Percentiles rank a stretch among this genome's conserved stretches.
Conservation (phyloP, 2,888 invertebrate species). For the Lasioglossum malachurum region DNA sequence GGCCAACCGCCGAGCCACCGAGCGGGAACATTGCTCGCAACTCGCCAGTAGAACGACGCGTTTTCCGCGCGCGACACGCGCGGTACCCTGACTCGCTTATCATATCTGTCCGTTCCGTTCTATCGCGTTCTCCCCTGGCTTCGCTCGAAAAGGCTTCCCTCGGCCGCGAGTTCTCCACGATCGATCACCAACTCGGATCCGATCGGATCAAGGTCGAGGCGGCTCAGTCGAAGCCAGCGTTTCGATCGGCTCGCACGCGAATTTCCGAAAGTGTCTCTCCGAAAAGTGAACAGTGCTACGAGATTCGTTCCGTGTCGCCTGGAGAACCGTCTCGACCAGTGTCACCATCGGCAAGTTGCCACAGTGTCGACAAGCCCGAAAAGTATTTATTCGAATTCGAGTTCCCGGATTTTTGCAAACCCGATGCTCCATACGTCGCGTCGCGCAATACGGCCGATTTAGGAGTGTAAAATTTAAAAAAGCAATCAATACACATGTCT, state of each 20-base stretch:
- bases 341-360: slow-evolving; percentile 19
- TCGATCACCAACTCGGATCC: slow-evolving; percentile 36
- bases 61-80: slow-evolving; percentile 64
- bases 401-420: background rate
- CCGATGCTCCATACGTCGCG: too few species aligned
- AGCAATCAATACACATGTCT: too few species aligned
- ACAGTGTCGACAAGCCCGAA: background rate
- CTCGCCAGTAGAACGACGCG: slow-evolving; percentile 62
- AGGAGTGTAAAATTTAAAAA: too few species aligned
- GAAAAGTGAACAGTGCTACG: background rate
- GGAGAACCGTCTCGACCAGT: background rate
- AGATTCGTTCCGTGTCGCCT: background rate
- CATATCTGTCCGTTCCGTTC: background rate
- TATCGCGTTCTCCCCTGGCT: slow-evolving; percentile 1
- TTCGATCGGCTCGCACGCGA: slow-evolving; percentile 20
- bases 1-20: slow-evolving; percentile 31
- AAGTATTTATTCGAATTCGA: background rate
- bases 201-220: slow-evolving; percentile 47
- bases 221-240: slow-evolving; percentile 35
- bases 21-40: slow-evolving; percentile 54
- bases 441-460: too few species aligned
- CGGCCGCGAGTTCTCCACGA: slow-evolving; percentile 17
- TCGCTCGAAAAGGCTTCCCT: slow-evolving; percentile 46
- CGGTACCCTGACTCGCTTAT: background rate
- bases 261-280: background rate